phyloP scores from a whole-genome alignment of 1,140 invertebrate species.

The Limonius californicus region DNA sequence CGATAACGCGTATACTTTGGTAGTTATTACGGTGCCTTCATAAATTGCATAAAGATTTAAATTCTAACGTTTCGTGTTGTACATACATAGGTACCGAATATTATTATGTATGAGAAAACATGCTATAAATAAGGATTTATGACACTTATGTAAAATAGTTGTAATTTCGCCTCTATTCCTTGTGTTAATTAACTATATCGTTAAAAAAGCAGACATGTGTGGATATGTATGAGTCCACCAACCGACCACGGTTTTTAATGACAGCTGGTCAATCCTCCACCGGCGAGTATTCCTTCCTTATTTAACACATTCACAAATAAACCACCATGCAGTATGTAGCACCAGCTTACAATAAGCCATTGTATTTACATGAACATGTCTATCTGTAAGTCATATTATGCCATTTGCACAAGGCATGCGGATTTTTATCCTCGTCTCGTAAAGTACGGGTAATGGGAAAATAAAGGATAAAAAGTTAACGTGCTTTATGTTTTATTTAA shows the following conservation, averaged over 20 bases:
- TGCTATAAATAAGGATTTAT: neutral
- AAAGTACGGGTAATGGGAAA: slow-evolving; percentile 31
- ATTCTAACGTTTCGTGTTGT: no score
- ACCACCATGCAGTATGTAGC: neutral
- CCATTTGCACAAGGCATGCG: slow-evolving; percentile 14
- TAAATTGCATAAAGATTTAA: no score
- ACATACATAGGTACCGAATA: no score
- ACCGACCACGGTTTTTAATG: neutral
- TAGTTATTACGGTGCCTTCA: no score
- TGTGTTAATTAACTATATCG: slow-evolving; percentile 16
- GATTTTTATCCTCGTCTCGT: slow-evolving; percentile 12
- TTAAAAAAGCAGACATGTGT: slow-evolving; percentile 21
- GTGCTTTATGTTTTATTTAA: slow-evolving; percentile 48
- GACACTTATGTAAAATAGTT: neutral
- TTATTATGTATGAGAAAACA: no score
- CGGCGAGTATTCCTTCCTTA: slow-evolving; percentile 4
- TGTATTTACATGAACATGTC: slow-evolving; percentile 20
- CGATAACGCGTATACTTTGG: no score
- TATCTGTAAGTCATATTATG: slow-evolving; percentile 20
- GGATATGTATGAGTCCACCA: slow-evolving; percentile 1
- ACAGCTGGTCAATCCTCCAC: neutral
- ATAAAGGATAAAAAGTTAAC: slow-evolving; percentile 43
- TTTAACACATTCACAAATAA: neutral
- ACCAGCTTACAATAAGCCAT: slow-evolving; percentile 2
- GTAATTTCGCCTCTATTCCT: neutral